Conservation (phyloP, 1,140 invertebrate genomes). For the Maniola jurtina region DNA sequence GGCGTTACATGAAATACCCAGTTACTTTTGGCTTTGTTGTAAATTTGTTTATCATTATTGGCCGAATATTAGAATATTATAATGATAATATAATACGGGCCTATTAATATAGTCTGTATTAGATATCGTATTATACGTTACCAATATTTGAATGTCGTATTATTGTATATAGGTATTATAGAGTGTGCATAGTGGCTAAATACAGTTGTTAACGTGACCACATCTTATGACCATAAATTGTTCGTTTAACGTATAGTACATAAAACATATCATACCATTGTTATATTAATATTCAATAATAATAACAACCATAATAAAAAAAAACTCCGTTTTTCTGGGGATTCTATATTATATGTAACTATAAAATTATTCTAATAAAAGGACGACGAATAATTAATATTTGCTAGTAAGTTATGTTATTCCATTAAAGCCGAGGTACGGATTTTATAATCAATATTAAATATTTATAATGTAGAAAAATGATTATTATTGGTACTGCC, state of each 20-base stretch:
- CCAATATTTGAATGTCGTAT: slow-evolving; percentile 50
- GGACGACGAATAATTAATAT: neutral
- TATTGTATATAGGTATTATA: slow-evolving; percentile 42
- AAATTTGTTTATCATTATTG: slow-evolving; percentile 10
- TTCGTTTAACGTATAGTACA: slow-evolving; percentile 67
- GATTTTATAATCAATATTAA: too few relatives aligned
- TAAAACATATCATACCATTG: slow-evolving; percentile 70
- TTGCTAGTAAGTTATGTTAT: neutral
- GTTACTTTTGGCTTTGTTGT: slow-evolving; percentile 21
- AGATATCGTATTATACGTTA: slow-evolving; percentile 25
- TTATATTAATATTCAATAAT: slow-evolving; percentile 38
- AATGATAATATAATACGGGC: slow-evolving; percentile 40
- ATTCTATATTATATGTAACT: neutral
- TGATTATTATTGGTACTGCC: too few relatives aligned
- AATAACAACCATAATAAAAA: slow-evolving; percentile 19
- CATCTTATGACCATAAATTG: slow-evolving; percentile 56
- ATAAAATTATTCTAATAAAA: slow-evolving; percentile 1
- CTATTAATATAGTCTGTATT: slow-evolving; percentile 60
- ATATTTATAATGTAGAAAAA: too few relatives aligned
- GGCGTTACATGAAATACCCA: slow-evolving; percentile 3
- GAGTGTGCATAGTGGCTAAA: slow-evolving; percentile 22
- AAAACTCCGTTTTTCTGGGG: slow-evolving; percentile 8
- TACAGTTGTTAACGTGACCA: slow-evolving; percentile 51
- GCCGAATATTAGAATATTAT: slow-evolving; percentile 36
- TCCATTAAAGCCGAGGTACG: neutral